A percentile compares a stretch with the other conserved stretches of the same genome.
These are phyloP conservation scores for Proteles cristata DNA, from an alignment of 2,113 vertebrate genomes.

Conservation along the genomic window DNA sequence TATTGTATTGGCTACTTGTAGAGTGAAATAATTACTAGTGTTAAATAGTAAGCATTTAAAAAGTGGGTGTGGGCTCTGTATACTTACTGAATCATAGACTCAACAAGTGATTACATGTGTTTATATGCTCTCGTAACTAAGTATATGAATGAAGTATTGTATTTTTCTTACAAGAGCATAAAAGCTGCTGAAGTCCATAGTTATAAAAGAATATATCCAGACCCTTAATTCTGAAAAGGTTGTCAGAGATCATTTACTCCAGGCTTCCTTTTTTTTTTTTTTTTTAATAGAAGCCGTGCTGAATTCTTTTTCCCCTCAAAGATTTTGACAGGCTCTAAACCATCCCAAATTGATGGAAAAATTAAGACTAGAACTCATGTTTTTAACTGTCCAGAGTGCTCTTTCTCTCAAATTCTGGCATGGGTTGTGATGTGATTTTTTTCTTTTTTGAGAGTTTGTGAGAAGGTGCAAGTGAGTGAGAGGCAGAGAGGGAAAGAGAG, in stretches of 20 bases:
- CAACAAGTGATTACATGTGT: neutral
- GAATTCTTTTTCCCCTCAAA: neutral
- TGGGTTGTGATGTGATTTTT: neutral
- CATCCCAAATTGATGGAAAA: neutral
- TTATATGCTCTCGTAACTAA: constrained; percentile 22
- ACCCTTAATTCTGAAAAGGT: constrained; percentile 15
- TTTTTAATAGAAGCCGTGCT: neutral
- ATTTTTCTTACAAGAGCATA: neutral
- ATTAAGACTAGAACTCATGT: neutral
- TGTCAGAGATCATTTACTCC: neutral
- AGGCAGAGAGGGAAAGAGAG: too few relatives aligned
- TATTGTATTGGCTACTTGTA: neutral
- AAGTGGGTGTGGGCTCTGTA: neutral
- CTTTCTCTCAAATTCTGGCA: neutral
- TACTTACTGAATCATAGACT: neutral
- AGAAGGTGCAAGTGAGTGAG: too few relatives aligned
- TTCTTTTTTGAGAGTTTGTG: too few relatives aligned
- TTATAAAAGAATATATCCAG: neutral
- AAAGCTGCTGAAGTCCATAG: neutral
- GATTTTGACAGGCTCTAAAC: neutral
- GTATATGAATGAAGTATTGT: neutral
- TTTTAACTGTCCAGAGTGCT: neutral
- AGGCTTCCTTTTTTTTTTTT: neutral
- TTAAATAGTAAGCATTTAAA: neutral
- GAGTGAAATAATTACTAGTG: constrained; percentile 21